Conservation (phyloP, 2,888 invertebrate genomes). For the Priocnemis perturbator region DNA sequence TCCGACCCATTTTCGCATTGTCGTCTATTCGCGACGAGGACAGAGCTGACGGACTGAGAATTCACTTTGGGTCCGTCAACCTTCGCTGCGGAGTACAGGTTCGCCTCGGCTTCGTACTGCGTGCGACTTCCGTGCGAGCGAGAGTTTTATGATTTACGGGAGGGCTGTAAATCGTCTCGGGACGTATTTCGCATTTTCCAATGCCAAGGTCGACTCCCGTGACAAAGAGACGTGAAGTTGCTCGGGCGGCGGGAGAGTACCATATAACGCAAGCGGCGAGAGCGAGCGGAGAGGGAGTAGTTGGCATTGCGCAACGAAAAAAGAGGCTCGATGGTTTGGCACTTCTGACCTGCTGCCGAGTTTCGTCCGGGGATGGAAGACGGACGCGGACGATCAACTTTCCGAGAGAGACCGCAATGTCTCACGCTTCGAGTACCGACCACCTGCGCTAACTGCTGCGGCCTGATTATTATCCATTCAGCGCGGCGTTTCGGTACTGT, state of each 20-base stretch:
- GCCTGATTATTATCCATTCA: too few relatives aligned
- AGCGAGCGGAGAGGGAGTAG: slow-evolving; percentile 12
- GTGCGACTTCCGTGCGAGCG: slow-evolving; percentile 1
- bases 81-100: slow-evolving; percentile 22
- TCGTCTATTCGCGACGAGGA: slow-evolving; percentile 42
- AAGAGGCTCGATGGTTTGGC: background rate
- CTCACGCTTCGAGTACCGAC: too few relatives aligned
- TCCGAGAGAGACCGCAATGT: too few relatives aligned
- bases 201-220: slow-evolving; percentile 8
- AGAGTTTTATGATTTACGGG: slow-evolving; percentile 45
- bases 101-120: background rate
- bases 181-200: slow-evolving; percentile 1
- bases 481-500: too few relatives aligned
- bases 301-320: slow-evolving; percentile 33
- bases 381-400: too few relatives aligned
- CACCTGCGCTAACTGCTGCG: too few relatives aligned
- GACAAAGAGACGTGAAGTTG: slow-evolving; percentile 29
- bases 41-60: slow-evolving; percentile 15
- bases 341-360: slow-evolving; percentile 29
- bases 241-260: background rate
- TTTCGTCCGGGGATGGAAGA: too few relatives aligned
- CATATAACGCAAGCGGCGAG: slow-evolving; percentile 17
- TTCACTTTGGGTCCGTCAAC: slow-evolving; percentile 29
- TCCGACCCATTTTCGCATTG: slow-evolving; percentile 71
- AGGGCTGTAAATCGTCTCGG: slow-evolving; percentile 35